These are phyloP conservation scores for Eilema caniola DNA, from an alignment of 2,888 invertebrate genomes.

Conservation along the genomic window DNA sequence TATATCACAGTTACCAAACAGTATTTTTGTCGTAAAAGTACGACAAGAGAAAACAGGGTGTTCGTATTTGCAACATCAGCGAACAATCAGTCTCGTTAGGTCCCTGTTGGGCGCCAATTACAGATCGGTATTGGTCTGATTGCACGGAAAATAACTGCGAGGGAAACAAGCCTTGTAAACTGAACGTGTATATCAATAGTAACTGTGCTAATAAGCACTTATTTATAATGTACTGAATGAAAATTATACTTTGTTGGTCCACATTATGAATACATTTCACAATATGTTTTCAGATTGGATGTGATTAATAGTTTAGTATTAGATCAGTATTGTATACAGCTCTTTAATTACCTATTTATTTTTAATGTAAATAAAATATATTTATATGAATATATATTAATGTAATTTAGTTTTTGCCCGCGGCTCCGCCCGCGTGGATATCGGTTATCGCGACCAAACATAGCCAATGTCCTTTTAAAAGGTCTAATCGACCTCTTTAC, in stretches of 20 bases:
- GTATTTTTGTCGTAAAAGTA: constrained; percentile 35
- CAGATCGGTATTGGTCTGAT: constrained; percentile 71
- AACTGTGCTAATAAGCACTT: neutral
- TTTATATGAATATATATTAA: too few species aligned
- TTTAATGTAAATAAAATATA: too few species aligned
- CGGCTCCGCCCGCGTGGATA: too few species aligned
- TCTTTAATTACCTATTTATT: too few species aligned
- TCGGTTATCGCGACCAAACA: too few species aligned
- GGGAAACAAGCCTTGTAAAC: constrained; percentile 58
- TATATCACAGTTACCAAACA: constrained; percentile 24
- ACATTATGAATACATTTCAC: neutral
- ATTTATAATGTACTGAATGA: neutral
- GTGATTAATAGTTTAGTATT: neutral
- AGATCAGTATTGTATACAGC: too few species aligned
- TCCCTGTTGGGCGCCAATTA: constrained; percentile 79
- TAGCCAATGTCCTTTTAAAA: too few species aligned
- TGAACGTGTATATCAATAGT: constrained; percentile 49
- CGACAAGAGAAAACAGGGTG: constrained; percentile 42
- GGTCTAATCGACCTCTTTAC: too few species aligned
- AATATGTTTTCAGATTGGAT: neutral
- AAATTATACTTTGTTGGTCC: neutral
- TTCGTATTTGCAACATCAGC: constrained; percentile 68
- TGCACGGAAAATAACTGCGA: constrained; percentile 70
- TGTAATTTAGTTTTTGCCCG: too few species aligned
- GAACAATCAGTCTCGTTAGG: constrained; percentile 77